Evolutionary conservation across 2,797 vertebrate species (phyloP), one percentile per base, ranked within the genome.

Genomic region (Melanotaenia boesemani): DNA sequence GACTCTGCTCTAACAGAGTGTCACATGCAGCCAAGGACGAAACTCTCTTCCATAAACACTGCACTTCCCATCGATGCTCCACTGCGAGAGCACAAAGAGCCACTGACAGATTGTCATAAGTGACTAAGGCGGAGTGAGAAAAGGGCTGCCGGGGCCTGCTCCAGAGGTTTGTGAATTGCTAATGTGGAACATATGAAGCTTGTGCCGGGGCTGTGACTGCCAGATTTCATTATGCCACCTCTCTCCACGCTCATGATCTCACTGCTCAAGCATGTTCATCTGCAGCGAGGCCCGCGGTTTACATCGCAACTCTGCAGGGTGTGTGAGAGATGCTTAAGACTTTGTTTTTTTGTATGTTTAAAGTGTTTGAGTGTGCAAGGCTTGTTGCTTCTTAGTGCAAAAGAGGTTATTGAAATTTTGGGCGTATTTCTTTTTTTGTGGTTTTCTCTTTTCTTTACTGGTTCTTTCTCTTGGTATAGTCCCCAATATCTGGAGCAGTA

Each of bases 151-250:
- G 80, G 79, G 83, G 81, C 86, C 82, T 72, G 90, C 87, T 84
- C 82, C 80, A 79, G 84, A 86, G 91, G 88, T 90, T 88, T 91
- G 88, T 85, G 90, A 89, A 89, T 90, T 70, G 84, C 89, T 93
- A 92, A 96, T 95, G 90, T 94, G 93, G 94, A 96, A 96, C 92
- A 95, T 95, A 95, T 94, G 94, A 96, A 91, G 93, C 92, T 92
- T 90, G 39, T 0, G 80, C 91, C 56, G 81, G 82, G 64, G 50
- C 84, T 87, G 70, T 16, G 72, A 84, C 90, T 95, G 94, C 95
- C 95, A 95, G 94, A 90, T 94, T 94, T 94, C 88, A 95, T 95
- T 95, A 95, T 94, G 91, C 89, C 89, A 92, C 91, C 93, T 95
- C 92, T 91, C 87, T 90, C 90, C 83, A 79, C 74, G 74, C 85